Percentiles rank a stretch among this genome's conserved stretches.
Conservation (phyloP, 2,113 vertebrate species). For the Athene cunicularia region DNA sequence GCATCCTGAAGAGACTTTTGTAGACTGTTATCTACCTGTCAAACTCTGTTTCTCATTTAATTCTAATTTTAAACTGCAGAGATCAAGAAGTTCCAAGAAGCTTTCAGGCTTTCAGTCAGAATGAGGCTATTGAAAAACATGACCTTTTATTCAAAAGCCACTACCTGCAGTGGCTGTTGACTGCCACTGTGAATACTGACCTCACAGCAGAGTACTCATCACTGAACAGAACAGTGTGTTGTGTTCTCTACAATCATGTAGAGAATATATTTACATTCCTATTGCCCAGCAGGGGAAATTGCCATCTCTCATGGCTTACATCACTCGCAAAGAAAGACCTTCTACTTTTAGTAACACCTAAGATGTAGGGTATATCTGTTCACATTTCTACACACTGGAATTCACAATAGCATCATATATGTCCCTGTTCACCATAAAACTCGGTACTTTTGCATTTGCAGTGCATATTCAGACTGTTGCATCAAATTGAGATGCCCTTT, state of each 20-base stretch:
- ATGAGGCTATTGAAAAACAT: slow-evolving; percentile 65
- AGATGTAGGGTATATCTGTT: background rate
- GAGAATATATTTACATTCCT: slow-evolving; percentile 49
- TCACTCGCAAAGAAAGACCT: background rate
- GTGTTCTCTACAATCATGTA: background rate
- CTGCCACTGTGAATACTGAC: slow-evolving; percentile 59
- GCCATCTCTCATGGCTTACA: background rate
- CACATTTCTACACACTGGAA: background rate
- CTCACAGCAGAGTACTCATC: slow-evolving; percentile 48
- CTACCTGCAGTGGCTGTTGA: slow-evolving; percentile 66
- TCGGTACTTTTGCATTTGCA: background rate
- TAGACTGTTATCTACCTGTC: background rate
- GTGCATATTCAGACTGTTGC: background rate
- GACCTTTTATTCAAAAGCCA: slow-evolving; percentile 70
- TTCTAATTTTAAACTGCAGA: slow-evolving; percentile 41
- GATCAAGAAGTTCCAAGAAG: slow-evolving; percentile 58
- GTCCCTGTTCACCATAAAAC: background rate
- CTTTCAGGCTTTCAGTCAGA: slow-evolving; percentile 63
- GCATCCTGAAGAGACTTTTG: slow-evolving; percentile 13
- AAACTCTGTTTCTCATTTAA: slow-evolving; percentile 13
- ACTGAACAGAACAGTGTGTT: slow-evolving; percentile 5
- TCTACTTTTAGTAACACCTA: background rate
- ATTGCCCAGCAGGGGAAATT: background rate
- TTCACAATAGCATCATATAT: background rate
- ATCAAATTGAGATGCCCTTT: background rate